Evolutionary conservation across 2,113 vertebrate genomes (phyloP), one percentile per base, ranked within the genome.

Genomic region (Ceyx cyanopectus): DNA sequence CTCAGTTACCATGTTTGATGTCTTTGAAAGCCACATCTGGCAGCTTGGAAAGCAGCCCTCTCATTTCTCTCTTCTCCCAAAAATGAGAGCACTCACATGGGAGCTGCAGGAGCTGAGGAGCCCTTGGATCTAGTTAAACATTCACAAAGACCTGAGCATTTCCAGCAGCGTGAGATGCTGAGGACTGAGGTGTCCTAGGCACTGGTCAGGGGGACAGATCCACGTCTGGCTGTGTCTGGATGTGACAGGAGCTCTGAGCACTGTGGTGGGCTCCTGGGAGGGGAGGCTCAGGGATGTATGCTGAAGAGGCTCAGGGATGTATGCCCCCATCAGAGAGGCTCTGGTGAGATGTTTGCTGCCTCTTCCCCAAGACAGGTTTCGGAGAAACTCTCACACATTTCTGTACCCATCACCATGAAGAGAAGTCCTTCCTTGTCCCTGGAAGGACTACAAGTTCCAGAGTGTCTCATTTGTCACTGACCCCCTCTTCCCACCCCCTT

Each of bases 211-310:
- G 34, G 15, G 26, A 7, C n/a, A 67, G 66, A 51, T 12, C 16
- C 23, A 7, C 0, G 0, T 13, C 10, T 23, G 69, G 14, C 53
- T 73, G 81, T 43, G 32, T 23, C 9, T 10, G 18, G 20, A 0
- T 4, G 26, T 5, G 5, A 67, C 27, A 43, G 57, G 3, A 60
- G 53, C 29, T 72, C 57, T 56, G 76, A 58, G 41, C 26, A 12
- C 32, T 8, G 19, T 3, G 50, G 21, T 37, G 81, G 54, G 34
- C 45, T 60, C 56, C 51, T 30, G 37, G 13, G 43, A 37, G 68
- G 26, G 29, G 70, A 53, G 45, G 17, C 12, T 34, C 22, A 12
- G 58, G 4, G 20, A 24, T 1, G 2, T 34, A 34, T 2, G 4
- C 37, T 37, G 37, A 37, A 37, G 70, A 53, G 45, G 17, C 12